Evolutionary conservation across 2,888 invertebrate species (phyloP).

Genomic region (Watsonalla cultraria): DNA sequence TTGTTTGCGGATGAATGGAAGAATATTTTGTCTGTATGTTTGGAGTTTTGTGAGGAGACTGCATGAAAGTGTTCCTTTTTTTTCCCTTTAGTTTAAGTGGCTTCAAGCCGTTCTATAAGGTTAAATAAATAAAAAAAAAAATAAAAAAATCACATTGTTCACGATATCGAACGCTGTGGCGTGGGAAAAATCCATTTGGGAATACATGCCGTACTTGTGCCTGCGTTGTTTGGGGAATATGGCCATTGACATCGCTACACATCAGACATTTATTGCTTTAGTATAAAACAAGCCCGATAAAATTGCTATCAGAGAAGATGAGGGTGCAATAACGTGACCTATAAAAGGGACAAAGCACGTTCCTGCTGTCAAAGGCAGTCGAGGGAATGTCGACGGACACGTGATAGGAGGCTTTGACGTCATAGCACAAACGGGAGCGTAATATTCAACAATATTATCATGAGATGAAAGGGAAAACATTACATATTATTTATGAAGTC

Average conservation of each 20-base stretch:
- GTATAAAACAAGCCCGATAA: too few species aligned
- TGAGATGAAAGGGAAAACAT: neutral
- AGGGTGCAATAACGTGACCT: constrained; percentile 21
- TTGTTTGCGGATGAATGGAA: too few species aligned
- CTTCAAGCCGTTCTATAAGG: too few species aligned
- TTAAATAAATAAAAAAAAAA: too few species aligned
- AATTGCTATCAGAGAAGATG: neutral
- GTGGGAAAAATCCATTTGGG: neutral
- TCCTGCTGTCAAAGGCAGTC: constrained; percentile 3
- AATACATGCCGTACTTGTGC: neutral
- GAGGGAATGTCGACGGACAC: neutral
- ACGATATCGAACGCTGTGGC: neutral
- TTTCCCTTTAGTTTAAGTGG: too few species aligned
- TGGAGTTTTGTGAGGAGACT: too few species aligned
- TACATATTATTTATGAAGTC: neutral
- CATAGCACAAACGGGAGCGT: neutral
- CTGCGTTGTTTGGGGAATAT: constrained; percentile 5
- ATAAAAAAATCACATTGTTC: neutral
- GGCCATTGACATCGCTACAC: constrained; percentile 6
- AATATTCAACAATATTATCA: neutral
- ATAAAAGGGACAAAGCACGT: constrained; percentile 14
- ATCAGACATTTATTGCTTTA: too few species aligned
- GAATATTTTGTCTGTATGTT: too few species aligned
- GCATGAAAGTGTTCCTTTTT: too few species aligned
- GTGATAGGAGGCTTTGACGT: neutral